A percentile compares a stretch with the other conserved stretches of the same genome.
These are phyloP conservation scores for Rhagonycha fulva DNA, from an alignment of 2,888 invertebrate genomes.

Conservation along the genomic window DNA sequence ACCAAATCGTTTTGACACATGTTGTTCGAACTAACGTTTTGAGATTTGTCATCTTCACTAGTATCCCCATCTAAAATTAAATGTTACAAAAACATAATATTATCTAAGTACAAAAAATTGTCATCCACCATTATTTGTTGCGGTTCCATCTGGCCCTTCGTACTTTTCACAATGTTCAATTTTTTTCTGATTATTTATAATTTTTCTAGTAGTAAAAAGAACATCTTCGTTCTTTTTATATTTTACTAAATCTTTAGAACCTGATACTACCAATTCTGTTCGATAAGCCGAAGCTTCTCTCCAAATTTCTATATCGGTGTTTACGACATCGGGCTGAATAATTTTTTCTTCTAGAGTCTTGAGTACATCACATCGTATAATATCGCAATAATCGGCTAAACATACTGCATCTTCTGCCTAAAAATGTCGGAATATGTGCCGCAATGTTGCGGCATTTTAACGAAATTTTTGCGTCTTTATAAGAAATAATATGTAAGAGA, in stretches of 20 bases:
- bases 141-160: slow-evolving; percentile 41
- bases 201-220: slow-evolving; percentile 17
- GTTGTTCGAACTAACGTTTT: slow-evolving; percentile 47
- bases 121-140: slow-evolving; percentile 34
- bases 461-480: not conserved
- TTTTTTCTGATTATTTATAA: slow-evolving; percentile 17
- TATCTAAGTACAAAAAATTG: slow-evolving; percentile 12
- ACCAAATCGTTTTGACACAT: slow-evolving; percentile 68
- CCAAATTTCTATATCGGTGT: slow-evolving; percentile 85
- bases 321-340: slow-evolving; percentile 67
- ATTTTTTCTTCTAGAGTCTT: slow-evolving; percentile 72
- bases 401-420: slow-evolving; percentile 92
- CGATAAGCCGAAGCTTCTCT: slow-evolving; percentile 74
- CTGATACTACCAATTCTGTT: slow-evolving; percentile 61
- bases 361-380: slow-evolving; percentile 91
- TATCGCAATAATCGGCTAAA: slow-evolving; percentile 92
- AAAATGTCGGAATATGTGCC: slow-evolving; percentile 1
- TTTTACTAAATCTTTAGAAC: slow-evolving; percentile 52
- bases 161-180: slow-evolving; percentile 49
- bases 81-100: not conserved
- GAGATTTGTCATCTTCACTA: slow-evolving; percentile 48
- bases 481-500: not conserved
- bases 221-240: slow-evolving; percentile 48
- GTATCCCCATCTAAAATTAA: slow-evolving; percentile 34
- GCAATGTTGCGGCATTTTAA: not conserved